phyloP scores from a whole-genome alignment of 2,888 invertebrate genomes.

The Heliconius cydno region DNA sequence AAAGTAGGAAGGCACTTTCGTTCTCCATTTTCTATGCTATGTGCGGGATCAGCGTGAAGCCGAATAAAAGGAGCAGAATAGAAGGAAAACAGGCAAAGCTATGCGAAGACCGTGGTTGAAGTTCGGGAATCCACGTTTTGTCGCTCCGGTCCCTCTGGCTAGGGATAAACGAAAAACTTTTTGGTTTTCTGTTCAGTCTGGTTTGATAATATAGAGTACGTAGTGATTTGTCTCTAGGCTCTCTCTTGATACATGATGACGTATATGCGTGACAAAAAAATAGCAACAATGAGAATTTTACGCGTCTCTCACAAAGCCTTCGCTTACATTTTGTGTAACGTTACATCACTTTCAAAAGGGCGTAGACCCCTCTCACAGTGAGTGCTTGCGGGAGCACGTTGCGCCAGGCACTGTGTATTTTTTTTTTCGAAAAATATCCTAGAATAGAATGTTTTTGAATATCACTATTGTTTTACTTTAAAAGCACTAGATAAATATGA shows the following conservation, averaged over 20 bases:
- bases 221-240: background rate
- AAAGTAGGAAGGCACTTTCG: no score
- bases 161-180: no score
- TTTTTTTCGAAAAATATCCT: background rate
- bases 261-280: slow-evolving; percentile 6
- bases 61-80: no score
- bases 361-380: slow-evolving; percentile 30
- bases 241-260: background rate
- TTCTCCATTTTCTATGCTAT: no score
- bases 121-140: background rate
- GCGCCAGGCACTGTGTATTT: background rate
- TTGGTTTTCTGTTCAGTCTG: background rate
- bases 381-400: slow-evolving; percentile 27
- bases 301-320: slow-evolving; percentile 4
- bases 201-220: background rate
- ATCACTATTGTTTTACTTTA: background rate
- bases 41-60: no score
- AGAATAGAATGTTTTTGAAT: background rate
- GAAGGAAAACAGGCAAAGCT: no score
- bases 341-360: slow-evolving; percentile 27
- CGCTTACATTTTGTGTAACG: slow-evolving; percentile 4
- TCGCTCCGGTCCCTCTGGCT: no score
- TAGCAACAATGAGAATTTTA: slow-evolving; percentile 8
- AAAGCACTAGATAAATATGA: background rate
- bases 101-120: no score